Evolutionary conservation across 2,113 vertebrate genomes (phyloP).

Genomic region (Ramphastos sulfuratus): DNA sequence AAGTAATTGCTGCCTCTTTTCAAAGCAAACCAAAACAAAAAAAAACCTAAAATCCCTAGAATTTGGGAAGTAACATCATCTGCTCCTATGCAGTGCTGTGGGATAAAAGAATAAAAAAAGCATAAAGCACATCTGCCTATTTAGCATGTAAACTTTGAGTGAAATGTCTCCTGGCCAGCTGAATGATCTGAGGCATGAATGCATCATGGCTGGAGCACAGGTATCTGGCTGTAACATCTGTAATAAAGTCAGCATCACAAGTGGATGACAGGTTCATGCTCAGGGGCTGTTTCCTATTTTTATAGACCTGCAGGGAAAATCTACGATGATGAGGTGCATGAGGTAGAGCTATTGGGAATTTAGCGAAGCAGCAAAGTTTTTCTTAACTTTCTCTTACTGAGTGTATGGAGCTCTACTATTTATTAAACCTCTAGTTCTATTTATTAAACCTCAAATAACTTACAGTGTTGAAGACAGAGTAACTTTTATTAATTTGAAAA

Average conservation of each 20-base stretch:
- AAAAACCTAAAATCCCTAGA: background rate
- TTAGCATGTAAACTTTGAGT: background rate
- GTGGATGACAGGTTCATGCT: slow-evolving; percentile 55
- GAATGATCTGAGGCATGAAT: slow-evolving; percentile 70
- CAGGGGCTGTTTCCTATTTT: slow-evolving; percentile 69
- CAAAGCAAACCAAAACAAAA: background rate
- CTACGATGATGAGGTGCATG: slow-evolving; percentile 61
- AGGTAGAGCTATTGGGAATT: slow-evolving; percentile 3
- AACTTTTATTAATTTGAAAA: background rate
- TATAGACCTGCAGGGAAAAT: slow-evolving; percentile 71
- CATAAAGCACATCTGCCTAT: background rate
- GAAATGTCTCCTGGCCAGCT: slow-evolving; percentile 60
- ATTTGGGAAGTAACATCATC: background rate
- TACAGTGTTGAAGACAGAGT: background rate
- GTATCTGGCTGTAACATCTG: slow-evolving; percentile 68
- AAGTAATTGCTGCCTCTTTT: background rate
- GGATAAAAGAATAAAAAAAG: background rate
- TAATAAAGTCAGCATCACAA: slow-evolving; percentile 71
- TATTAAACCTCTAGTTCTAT: background rate
- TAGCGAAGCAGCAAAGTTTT: background rate
- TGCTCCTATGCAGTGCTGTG: background rate
- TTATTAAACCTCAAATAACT: background rate
- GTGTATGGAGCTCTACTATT: background rate
- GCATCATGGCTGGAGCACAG: slow-evolving; percentile 58
- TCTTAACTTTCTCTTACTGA: slow-evolving; percentile 28